Evolutionary conservation across 2,797 vertebrate genomes (phyloP).

Genomic region (Myripristis murdjan): DNA sequence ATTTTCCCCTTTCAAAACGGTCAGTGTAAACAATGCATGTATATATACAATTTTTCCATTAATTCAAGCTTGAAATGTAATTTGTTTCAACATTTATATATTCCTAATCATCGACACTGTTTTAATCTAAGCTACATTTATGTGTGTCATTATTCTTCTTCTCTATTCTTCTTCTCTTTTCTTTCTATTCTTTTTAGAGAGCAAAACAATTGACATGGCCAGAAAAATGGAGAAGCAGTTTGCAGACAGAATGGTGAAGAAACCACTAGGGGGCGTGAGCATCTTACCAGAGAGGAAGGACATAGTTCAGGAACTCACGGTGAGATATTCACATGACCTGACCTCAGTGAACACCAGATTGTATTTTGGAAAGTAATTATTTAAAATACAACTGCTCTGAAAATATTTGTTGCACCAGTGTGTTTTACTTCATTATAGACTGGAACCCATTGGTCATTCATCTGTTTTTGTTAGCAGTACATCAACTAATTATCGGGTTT

Average conservation of each 20-base stretch:
- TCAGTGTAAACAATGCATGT: background rate
- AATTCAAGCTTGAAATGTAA: too few relatives aligned
- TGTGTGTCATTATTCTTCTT: background rate
- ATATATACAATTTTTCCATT: too few relatives aligned
- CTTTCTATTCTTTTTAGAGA: constrained; percentile 64
- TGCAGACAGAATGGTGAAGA: constrained; percentile 62
- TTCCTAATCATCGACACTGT: background rate
- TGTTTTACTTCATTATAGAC: too few relatives aligned
- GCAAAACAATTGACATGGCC: constrained; percentile 67
- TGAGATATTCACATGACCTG: constrained; percentile 50
- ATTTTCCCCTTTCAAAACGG: background rate
- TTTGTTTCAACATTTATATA: too few relatives aligned
- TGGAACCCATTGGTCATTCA: too few relatives aligned
- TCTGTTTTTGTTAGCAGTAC: too few relatives aligned
- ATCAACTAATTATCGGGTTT: too few relatives aligned
- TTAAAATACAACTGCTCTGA: background rate
- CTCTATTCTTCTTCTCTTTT: background rate
- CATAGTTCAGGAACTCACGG: constrained; percentile 78
- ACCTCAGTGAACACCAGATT: background rate
- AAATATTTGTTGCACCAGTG: too few relatives aligned
- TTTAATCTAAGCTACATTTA: background rate
- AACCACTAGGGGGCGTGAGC: constrained; percentile 79
- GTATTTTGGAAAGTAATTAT: background rate
- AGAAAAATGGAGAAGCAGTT: constrained; percentile 77
- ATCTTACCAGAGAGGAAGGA: constrained; percentile 71